phyloP scores from a whole-genome alignment of 2,113 vertebrate species.

The Mesitornis unicolor region DNA sequence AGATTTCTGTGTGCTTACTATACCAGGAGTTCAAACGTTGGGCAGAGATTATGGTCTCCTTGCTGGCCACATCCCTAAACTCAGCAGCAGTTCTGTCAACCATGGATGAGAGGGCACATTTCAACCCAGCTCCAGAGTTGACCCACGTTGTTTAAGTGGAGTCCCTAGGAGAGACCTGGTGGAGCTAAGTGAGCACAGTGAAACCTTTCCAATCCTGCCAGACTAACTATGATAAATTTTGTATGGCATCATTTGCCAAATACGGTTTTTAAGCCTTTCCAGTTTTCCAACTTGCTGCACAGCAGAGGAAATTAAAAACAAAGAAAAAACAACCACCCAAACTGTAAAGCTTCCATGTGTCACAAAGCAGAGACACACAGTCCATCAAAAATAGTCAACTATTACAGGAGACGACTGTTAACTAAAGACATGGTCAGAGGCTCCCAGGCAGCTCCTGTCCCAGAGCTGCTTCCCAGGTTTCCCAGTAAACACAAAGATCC shows the following conservation, averaged over 20 bases:
- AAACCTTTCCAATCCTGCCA: not conserved
- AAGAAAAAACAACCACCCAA: not conserved
- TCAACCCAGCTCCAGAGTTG: not conserved
- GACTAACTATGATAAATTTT: not conserved
- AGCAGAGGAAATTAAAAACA: not conserved
- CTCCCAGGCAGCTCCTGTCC: not conserved
- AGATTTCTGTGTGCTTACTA: not conserved
- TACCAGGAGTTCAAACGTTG: not conserved
- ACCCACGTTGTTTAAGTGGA: rapidly evolving
- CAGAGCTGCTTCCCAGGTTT: not conserved
- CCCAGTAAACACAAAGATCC: not conserved
- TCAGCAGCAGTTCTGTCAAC: not conserved
- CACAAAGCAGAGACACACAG: not conserved
- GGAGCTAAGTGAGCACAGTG: not conserved
- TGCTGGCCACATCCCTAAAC: not conserved
- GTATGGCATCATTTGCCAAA: not conserved
- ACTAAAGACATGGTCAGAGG: not conserved
- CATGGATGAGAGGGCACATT: not conserved
- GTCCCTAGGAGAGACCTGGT: not conserved
- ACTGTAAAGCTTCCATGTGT: not conserved
- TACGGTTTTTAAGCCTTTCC: not conserved
- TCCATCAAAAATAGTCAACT: not conserved
- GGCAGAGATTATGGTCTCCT: not conserved
- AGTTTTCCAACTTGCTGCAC: not conserved
- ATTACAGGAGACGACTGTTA: not conserved